A percentile compares a stretch with the other conserved stretches of the same genome.
These are phyloP conservation scores for Mobula birostris DNA, from an alignment of 2,113 vertebrate species.

Conservation along the genomic window DNA sequence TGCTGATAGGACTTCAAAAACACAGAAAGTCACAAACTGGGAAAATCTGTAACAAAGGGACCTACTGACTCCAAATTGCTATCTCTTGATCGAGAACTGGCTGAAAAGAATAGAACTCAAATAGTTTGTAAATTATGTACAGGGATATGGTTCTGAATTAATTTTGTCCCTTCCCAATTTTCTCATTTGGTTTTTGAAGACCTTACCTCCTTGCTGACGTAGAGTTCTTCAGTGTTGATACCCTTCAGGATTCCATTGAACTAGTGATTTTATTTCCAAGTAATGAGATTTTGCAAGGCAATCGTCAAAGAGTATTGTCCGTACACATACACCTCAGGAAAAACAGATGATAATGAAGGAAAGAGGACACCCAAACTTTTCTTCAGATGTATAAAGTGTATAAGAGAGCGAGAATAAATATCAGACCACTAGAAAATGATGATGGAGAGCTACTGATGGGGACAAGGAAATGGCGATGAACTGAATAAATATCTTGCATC, in stretches of 20 bases:
- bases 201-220: neutral
- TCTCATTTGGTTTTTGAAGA: neutral
- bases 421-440: no score
- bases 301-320: neutral
- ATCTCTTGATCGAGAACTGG: neutral
- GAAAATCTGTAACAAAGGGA: neutral
- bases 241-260: neutral
- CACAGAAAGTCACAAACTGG: neutral
- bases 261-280: neutral
- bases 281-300: neutral
- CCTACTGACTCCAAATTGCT: neutral
- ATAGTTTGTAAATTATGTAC: neutral
- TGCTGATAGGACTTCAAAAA: neutral
- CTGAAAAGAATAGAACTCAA: neutral
- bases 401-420: no score
- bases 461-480: no score
- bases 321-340: neutral
- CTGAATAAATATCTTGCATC: no score
- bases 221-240: neutral
- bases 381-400: no score
- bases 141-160: neutral
- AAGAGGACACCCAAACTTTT: no score
- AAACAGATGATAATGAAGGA: neutral
- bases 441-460: no score
- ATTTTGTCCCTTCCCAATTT: neutral